Percentiles rank a stretch among this genome's conserved stretches.
Evolutionary conservation across 2,797 vertebrate genomes (phyloP).

Genomic region (Fringilla coelebs): DNA sequence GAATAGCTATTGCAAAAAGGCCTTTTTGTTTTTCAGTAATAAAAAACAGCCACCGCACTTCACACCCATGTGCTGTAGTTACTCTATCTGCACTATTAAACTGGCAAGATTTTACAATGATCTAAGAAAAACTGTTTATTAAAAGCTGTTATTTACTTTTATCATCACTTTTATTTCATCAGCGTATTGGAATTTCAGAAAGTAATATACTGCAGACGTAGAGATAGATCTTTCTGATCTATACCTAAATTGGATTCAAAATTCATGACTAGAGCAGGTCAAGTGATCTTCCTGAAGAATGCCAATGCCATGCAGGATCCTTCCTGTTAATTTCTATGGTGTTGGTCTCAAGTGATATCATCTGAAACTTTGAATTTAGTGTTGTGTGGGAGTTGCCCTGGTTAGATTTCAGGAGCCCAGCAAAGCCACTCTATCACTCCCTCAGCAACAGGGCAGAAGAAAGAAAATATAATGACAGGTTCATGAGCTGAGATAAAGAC

Average conservation of each 20-base stretch:
- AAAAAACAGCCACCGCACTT: background rate
- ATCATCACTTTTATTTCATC: conserved; percentile 4
- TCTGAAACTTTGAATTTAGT: background rate
- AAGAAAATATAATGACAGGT: background rate
- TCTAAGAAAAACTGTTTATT: background rate
- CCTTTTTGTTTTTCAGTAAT: background rate
- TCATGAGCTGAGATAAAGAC: background rate
- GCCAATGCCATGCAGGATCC: background rate
- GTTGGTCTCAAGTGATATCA: background rate
- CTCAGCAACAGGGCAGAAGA: background rate
- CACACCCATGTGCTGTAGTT: background rate
- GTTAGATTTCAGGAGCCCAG: background rate
- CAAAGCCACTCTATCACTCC: background rate
- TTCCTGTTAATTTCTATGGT: background rate
- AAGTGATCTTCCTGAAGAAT: background rate
- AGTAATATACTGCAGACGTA: conserved; percentile 5
- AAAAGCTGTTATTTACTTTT: background rate
- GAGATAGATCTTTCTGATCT: conserved; percentile 1
- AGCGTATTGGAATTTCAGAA: conserved; percentile 13
- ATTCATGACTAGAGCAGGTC: background rate
- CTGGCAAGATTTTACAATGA: background rate
- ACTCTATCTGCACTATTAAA: background rate
- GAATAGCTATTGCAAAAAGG: background rate
- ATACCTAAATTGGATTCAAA: conserved; percentile 20
- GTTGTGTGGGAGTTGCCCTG: too few species aligned